These are phyloP conservation scores for Eleginops maclovinus DNA, from an alignment of 2,113 vertebrate species.

Conservation along the genomic window DNA sequence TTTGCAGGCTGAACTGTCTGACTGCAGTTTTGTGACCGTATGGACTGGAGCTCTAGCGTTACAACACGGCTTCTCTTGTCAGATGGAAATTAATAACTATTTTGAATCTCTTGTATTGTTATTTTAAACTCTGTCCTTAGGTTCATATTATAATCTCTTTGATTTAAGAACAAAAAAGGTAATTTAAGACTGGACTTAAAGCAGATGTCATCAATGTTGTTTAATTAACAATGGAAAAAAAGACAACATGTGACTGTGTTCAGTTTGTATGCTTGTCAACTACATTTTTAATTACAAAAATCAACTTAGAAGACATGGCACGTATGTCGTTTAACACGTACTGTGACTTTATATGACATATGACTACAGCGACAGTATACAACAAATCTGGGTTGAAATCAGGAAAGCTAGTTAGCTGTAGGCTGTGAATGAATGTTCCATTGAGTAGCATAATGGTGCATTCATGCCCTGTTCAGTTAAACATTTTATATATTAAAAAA, in stretches of 20 bases:
- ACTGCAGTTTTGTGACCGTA: conserved; percentile 27
- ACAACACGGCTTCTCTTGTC: conserved; percentile 26
- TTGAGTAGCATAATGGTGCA: too few relatives aligned
- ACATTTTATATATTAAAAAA: too few relatives aligned
- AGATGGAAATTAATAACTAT: conserved; percentile 13
- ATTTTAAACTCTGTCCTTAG: background rate
- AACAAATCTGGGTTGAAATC: too few relatives aligned
- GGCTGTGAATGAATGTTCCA: too few relatives aligned
- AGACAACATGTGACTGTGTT: background rate
- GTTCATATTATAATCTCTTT: background rate
- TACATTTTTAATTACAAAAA: too few relatives aligned
- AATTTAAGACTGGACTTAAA: background rate
- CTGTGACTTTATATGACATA: too few relatives aligned
- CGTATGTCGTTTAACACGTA: too few relatives aligned
- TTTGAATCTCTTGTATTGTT: background rate
- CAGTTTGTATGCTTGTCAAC: too few relatives aligned
- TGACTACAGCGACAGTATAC: too few relatives aligned
- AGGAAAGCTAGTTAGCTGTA: too few relatives aligned
- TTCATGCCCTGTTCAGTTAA: too few relatives aligned
- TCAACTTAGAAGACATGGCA: too few relatives aligned
- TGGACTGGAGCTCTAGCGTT: conserved; percentile 1
- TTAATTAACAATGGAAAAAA: background rate
- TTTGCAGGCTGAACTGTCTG: conserved; percentile 44
- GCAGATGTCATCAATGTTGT: background rate
- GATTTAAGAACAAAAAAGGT: background rate